phyloP scores from a whole-genome alignment of 2,888 invertebrate species.

The Phasia obesa region DNA sequence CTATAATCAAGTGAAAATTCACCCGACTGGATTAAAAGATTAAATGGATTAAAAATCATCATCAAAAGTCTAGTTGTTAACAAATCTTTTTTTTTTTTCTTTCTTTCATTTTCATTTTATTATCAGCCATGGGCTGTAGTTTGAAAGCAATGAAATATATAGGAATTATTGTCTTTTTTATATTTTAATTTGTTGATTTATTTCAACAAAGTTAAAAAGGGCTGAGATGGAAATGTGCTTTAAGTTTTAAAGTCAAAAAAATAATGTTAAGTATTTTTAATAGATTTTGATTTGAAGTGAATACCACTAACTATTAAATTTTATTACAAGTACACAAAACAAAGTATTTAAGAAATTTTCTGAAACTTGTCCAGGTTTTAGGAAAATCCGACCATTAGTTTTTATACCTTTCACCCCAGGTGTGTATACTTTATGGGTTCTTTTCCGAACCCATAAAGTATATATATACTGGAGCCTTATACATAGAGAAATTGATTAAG shows the following conservation, averaged over 20 bases:
- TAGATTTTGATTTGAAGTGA: too few species aligned
- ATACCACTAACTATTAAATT: too few species aligned
- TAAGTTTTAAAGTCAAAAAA: not conserved
- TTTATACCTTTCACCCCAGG: too few species aligned
- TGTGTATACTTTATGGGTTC: too few species aligned
- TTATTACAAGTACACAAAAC: too few species aligned
- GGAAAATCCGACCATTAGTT: too few species aligned
- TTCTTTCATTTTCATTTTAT: not conserved
- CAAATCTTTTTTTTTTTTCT: slow-evolving; percentile 29
- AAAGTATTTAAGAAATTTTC: too few species aligned
- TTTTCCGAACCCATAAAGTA: too few species aligned
- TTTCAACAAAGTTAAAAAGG: not conserved
- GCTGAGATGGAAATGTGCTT: not conserved
- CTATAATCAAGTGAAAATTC: slow-evolving; percentile 76
- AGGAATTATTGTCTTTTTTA: not conserved
- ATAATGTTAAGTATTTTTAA: too few species aligned
- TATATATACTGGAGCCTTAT: too few species aligned
- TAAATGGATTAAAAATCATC: slow-evolving; percentile 72
- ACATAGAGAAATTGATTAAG: too few species aligned
- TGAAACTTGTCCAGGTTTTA: too few species aligned
- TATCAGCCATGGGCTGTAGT: not conserved
- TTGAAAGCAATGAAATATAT: not conserved
- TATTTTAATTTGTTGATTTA: not conserved
- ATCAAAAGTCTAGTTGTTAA: slow-evolving; percentile 63
- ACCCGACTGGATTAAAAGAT: slow-evolving; percentile 77